Percentiles rank a stretch among this genome's conserved stretches.
Conservation (phyloP, 1,140 invertebrate genomes). For the Aphis gossypii region DNA sequence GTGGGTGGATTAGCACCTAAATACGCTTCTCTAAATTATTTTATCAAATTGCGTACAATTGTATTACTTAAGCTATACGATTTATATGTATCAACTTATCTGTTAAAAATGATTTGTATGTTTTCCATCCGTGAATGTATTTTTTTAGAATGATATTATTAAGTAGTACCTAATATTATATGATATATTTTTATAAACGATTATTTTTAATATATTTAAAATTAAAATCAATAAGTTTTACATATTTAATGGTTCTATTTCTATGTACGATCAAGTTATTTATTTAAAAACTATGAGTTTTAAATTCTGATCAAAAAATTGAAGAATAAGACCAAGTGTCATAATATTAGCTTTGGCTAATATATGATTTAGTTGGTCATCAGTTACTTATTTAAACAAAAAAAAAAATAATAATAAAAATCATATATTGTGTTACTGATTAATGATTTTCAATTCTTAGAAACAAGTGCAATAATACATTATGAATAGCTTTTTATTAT, state of each 20-base stretch:
- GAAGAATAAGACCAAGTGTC: background rate
- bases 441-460: background rate
- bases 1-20: background rate
- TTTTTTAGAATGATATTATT: slow-evolving; percentile 7
- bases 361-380: background rate
- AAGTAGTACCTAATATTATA: background rate
- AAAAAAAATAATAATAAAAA: background rate
- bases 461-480: background rate
- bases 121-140: background rate
- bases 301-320: background rate
- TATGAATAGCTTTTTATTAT: background rate
- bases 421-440: background rate
- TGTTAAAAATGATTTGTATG: background rate
- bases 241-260: background rate
- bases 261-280: background rate
- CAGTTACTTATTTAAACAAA: background rate
- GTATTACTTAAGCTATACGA: background rate
- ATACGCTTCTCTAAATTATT: background rate
- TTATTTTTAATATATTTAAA: background rate
- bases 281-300: background rate
- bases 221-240: background rate
- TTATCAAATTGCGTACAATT: background rate
- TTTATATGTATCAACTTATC: background rate
- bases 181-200: slow-evolving; percentile 33
- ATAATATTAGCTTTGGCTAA: background rate